Conservation (phyloP, 2,797 vertebrate genomes). For the Lagodon rhomboides region DNA sequence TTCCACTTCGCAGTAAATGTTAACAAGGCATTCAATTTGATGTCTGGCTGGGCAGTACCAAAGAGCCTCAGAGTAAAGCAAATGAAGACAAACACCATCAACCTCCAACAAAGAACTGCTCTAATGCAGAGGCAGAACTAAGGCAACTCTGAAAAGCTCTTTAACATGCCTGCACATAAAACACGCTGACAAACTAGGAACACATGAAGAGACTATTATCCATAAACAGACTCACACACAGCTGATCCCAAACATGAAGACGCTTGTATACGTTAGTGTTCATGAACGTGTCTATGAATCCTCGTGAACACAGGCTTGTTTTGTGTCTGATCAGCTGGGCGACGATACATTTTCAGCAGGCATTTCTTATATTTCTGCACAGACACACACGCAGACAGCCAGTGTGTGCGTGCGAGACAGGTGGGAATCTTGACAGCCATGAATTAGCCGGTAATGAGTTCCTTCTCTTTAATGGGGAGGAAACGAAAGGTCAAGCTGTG, state of each 20-base stretch:
- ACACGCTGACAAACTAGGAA: not conserved
- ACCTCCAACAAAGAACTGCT: conserved; percentile 35
- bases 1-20: conserved; percentile 36
- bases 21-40: conserved; percentile 62
- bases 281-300: not conserved
- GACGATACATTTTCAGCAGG: not conserved
- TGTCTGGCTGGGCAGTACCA: conserved; percentile 39
- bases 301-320: not conserved
- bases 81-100: conserved; percentile 64
- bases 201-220: not conserved
- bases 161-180: not conserved
- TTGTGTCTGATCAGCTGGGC: conserved; percentile 1
- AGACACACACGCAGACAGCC: not conserved
- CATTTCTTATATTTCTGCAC: not conserved
- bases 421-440: conserved; percentile 39
- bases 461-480: conserved; percentile 19
- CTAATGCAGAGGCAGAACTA: conserved; percentile 23
- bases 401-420: conserved; percentile 10
- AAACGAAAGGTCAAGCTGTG: conserved; percentile 61
- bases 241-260: not conserved
- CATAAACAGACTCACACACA: not conserved
- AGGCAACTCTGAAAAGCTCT: conserved; percentile 10
- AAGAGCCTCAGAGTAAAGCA: conserved; percentile 44
- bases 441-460: conserved; percentile 54
- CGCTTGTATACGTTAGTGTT: not conserved